Conservation (phyloP, 2,888 invertebrate species). For the Autographa pulchrina region DNA sequence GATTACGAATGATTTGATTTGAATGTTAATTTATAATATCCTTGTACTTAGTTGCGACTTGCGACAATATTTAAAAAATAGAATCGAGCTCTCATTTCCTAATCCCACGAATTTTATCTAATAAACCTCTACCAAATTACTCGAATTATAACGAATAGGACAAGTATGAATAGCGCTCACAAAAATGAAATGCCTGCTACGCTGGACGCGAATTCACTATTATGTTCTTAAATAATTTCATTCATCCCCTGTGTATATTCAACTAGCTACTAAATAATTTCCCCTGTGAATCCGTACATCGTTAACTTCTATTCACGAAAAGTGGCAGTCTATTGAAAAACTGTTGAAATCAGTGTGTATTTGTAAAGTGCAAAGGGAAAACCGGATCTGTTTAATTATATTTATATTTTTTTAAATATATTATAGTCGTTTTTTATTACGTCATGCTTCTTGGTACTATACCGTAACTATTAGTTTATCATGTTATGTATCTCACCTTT, state of each 20-base stretch:
- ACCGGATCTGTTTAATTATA: neutral
- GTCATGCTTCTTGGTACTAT: too few species aligned
- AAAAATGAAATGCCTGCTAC: neutral
- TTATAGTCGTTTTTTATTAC: too few species aligned
- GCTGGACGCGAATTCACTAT: conserved; percentile 14
- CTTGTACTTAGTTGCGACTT: too few species aligned
- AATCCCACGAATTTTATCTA: too few species aligned
- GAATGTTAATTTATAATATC: too few species aligned
- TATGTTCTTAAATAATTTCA: conserved; percentile 43
- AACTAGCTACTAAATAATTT: conserved; percentile 75
- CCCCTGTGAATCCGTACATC: conserved; percentile 78
- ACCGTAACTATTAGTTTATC: too few species aligned
- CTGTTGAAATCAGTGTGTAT: conserved; percentile 43
- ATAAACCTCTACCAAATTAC: too few species aligned
- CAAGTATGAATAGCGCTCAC: neutral
- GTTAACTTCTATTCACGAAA: conserved; percentile 82
- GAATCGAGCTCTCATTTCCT: too few species aligned
- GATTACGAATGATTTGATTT: too few species aligned
- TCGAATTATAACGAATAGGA: neutral
- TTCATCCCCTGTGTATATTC: conserved; percentile 60
- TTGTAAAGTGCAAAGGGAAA: conserved; percentile 16
- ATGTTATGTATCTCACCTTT: too few species aligned
- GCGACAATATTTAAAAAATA: too few species aligned
- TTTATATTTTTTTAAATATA: neutral
- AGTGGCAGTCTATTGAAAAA: conserved; percentile 65